Percentiles rank a stretch among this genome's conserved stretches.
These are phyloP conservation scores for Mamestra configurata DNA, from an alignment of 1,140 invertebrate genomes.

Conservation along the genomic window DNA sequence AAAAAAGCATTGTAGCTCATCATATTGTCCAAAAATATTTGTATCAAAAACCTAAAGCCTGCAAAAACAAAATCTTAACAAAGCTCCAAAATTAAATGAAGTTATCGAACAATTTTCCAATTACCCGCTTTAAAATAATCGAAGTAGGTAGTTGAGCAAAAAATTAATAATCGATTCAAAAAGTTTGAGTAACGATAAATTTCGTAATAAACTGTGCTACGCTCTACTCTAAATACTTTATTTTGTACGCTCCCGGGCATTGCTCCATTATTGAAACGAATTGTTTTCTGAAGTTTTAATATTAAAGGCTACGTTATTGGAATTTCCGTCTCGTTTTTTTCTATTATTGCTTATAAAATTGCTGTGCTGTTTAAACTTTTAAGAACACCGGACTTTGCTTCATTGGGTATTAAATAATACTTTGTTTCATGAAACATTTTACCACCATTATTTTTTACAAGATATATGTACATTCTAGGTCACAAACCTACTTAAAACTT, in stretches of 20 bases:
- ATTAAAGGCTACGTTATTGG: constrained; percentile 70
- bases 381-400: constrained; percentile 3
- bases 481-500: too few relatives aligned
- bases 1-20: too few relatives aligned
- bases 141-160: constrained; percentile 38
- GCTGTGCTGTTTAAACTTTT: constrained; percentile 49
- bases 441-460: too few relatives aligned
- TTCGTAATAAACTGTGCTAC: constrained; percentile 77
- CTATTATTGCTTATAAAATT: constrained; percentile 58
- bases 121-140: constrained; percentile 39
- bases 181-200: constrained; percentile 73
- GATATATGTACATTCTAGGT: too few relatives aligned
- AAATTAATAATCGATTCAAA: constrained; percentile 65
- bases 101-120: constrained; percentile 25
- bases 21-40: not conserved
- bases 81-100: constrained; percentile 22
- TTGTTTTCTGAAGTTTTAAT: constrained; percentile 81
- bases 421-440: not conserved
- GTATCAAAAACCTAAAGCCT: not conserved
- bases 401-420: not conserved
- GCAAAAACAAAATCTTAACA: not conserved
- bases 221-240: constrained; percentile 76
- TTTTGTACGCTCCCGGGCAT: constrained; percentile 72
- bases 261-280: constrained; percentile 76
- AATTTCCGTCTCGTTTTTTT: constrained; percentile 63